Conservation (phyloP, 64 coral and sea anemone genomes). For the Catalaphyllia jardinei region DNA sequence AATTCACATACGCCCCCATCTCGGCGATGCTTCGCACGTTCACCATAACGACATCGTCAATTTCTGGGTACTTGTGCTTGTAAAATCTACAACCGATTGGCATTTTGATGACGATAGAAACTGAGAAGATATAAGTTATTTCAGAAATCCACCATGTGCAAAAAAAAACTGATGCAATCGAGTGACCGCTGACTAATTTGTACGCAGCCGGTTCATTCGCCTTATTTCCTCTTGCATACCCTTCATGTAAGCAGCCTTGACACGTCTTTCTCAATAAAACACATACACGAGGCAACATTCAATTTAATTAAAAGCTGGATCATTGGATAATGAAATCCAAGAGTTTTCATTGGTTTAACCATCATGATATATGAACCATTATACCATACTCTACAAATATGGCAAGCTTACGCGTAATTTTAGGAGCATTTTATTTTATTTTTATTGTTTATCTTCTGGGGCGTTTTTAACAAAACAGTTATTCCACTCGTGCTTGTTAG, state of each 20-base stretch:
- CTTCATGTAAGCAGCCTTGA: neutral
- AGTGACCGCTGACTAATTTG: neutral
- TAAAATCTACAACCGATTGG: slow-evolving; percentile 97
- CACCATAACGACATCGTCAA: slow-evolving; percentile 99
- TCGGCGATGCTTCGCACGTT: slow-evolving; percentile 99
- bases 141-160: slow-evolving; percentile 18
- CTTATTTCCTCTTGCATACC: neutral
- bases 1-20: slow-evolving; percentile 98
- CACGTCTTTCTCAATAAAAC: neutral
- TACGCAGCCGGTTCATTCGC: neutral
- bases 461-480: too few relatives aligned
- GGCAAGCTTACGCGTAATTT: too few relatives aligned
- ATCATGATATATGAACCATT: too few relatives aligned
- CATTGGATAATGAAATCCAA: too few relatives aligned
- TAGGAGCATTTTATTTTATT: too few relatives aligned
- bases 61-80: slow-evolving; percentile 95
- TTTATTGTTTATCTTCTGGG: too few relatives aligned
- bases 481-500: too few relatives aligned
- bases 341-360: too few relatives aligned
- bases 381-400: too few relatives aligned
- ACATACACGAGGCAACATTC: too few relatives aligned
- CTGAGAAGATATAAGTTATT: neutral
- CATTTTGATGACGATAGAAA: slow-evolving; percentile 55
- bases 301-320: too few relatives aligned
- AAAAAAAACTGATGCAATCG: slow-evolving; percentile 59